These are phyloP conservation scores for Microplitis manilae DNA, from an alignment of 2,888 invertebrate species.

Conservation along the genomic window DNA sequence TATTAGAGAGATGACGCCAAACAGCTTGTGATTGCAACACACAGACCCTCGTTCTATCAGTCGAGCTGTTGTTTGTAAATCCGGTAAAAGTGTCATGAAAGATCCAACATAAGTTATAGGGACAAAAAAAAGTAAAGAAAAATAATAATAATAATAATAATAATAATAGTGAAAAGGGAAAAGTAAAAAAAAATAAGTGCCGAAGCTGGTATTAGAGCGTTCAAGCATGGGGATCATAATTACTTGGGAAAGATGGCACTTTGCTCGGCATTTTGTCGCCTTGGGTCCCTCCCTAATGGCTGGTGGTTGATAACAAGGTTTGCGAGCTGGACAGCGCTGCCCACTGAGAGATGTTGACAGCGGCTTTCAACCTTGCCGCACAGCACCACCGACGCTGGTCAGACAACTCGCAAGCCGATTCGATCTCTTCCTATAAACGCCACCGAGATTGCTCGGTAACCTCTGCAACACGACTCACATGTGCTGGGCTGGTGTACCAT, in stretches of 20 bases:
- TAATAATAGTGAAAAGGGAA: neutral
- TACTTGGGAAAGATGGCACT: slow-evolving; percentile 71
- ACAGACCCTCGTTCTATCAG: neutral
- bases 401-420: slow-evolving; percentile 30
- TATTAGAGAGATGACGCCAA: neutral
- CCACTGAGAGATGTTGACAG: slow-evolving; percentile 72
- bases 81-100: neutral
- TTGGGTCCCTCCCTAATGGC: slow-evolving; percentile 69
- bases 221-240: slow-evolving; percentile 60
- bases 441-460: slow-evolving; percentile 27
- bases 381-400: slow-evolving; percentile 43
- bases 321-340: slow-evolving; percentile 66
- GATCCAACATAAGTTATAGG: neutral
- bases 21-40: too few species aligned
- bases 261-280: slow-evolving; percentile 71
- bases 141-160: neutral
- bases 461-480: neutral
- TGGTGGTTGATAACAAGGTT: slow-evolving; percentile 72
- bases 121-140: too few species aligned
- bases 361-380: slow-evolving; percentile 69
- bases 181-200: slow-evolving; percentile 1
- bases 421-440: slow-evolving; percentile 38
- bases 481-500: too few species aligned
- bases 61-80: neutral
- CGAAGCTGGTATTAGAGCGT: slow-evolving; percentile 19